Conservation (phyloP, 1,140 invertebrate genomes). For the Odontomachus brunneus region DNA sequence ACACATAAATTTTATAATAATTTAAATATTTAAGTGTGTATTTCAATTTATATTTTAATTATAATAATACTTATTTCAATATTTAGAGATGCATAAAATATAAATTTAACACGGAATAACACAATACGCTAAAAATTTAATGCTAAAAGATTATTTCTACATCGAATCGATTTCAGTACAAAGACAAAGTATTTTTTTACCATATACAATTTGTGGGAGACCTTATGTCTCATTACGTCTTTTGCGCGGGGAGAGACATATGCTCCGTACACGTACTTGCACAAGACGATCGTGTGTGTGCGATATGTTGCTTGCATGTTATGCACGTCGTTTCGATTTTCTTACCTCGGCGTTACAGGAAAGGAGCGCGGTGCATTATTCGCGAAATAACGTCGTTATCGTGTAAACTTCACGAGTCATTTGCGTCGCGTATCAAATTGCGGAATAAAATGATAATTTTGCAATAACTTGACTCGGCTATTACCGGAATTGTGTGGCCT, state of each 20-base stretch:
- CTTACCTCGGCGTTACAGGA: not conserved
- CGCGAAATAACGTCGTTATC: slow-evolving; percentile 25
- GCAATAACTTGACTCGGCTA: slow-evolving; percentile 49
- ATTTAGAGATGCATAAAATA: too few relatives aligned
- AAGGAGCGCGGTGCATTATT: not conserved
- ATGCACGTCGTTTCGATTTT: slow-evolving; percentile 50
- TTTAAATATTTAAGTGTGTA: too few relatives aligned
- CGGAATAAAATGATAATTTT: slow-evolving; percentile 56
- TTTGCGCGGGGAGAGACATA: not conserved
- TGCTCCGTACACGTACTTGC: not conserved
- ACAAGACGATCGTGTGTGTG: slow-evolving; percentile 9
- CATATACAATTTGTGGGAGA: too few relatives aligned
- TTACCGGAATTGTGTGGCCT: slow-evolving; percentile 37
- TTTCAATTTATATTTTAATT: too few relatives aligned
- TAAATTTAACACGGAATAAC: too few relatives aligned
- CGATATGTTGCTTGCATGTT: slow-evolving; percentile 14
- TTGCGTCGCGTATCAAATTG: slow-evolving; percentile 50
- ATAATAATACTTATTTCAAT: too few relatives aligned
- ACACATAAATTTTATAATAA: too few relatives aligned
- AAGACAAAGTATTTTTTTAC: too few relatives aligned
- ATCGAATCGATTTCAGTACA: too few relatives aligned
- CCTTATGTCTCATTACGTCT: not conserved
- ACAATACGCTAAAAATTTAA: too few relatives aligned
- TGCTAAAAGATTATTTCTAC: too few relatives aligned
- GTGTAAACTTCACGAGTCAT: slow-evolving; percentile 46